Base-by-base conservation (phyloP, 2,888 invertebrate genomes). In the Pediacus dermestoides region DNA sequence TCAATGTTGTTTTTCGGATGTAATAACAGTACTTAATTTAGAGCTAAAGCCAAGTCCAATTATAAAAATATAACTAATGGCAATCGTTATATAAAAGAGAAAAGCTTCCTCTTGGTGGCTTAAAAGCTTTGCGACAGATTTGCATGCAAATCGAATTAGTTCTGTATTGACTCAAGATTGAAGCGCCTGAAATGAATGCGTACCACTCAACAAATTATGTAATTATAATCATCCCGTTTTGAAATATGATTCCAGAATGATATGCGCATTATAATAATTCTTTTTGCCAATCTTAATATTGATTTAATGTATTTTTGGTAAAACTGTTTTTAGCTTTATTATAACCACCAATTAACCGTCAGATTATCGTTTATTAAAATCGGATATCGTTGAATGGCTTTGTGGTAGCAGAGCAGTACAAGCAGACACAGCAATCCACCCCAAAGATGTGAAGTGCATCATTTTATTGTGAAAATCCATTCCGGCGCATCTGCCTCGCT, bases 121-220 rank as follows among this genome's bases (percentile, higher is more conserved):
- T 26, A 25, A 32, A 23, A 15, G 32, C 32, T 14, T 38, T 30
- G 33, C 27, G 7, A 14, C 32, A 59, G 60, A 65, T 66, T 66
- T 66, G 57, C 66, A 66, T 66, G 53, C 59, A 66, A 66, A 65
- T 64, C 63, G 63, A 64, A 66, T 66, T 64, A 64, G 57, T 61
- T 64, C 60, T 55, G 56, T 62, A 61, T 62, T 61, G 62, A 60
- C 58, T 62, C 54, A 53, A 55, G 57, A 55, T 54, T 35, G 43
- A 45, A 39, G 15, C 22, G 14, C 31, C 28, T 18, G 16, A 30
- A 36, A 27, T 30, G 30, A 16, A 30, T 39, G 30, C 26, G n/a
- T n/a, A n/a, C n/a, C n/a, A n/a, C 18, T 36, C 26, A 16, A 12
- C 30, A 31, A 35, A 37, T 37, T 39, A 46, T n/a, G n/a, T n/a